Evolutionary conservation across 2,113 vertebrate species (phyloP).

Genomic region (Octodon degus): DNA sequence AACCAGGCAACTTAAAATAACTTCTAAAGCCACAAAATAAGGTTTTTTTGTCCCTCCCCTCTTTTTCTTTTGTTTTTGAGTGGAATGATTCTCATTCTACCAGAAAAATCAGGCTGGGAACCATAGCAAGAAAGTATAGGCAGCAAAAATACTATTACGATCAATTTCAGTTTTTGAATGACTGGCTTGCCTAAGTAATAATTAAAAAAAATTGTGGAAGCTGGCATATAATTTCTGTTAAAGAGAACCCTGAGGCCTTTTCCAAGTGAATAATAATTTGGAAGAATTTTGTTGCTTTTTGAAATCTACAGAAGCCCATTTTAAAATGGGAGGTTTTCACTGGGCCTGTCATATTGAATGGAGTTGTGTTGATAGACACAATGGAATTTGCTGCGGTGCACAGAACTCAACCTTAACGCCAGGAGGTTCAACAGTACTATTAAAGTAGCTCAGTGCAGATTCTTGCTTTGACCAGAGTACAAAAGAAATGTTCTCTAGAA

Average conservation of each 20-base stretch:
- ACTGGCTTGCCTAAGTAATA: constrained; percentile 71
- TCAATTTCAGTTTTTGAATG: constrained; percentile 56
- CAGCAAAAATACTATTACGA: constrained; percentile 63
- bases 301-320: constrained; percentile 37
- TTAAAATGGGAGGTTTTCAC: constrained; percentile 26
- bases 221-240: constrained; percentile 74
- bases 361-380: background rate
- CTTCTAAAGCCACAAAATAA: background rate
- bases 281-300: constrained; percentile 55
- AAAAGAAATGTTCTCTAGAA: background rate
- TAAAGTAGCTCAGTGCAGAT: background rate
- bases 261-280: constrained; percentile 64
- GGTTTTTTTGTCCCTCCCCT: background rate
- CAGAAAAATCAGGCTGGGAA: background rate
- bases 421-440: background rate
- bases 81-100: constrained; percentile 19
- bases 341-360: constrained; percentile 14
- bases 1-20: constrained; percentile 8
- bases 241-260: constrained; percentile 73
- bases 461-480: background rate
- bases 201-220: background rate
- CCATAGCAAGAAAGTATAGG: constrained; percentile 43
- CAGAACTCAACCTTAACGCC: background rate
- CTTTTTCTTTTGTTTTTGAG: background rate
- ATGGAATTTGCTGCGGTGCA: accelerated